phyloP scores from a whole-genome alignment of 2,888 invertebrate species.

The Melinopterus prodromus region DNA sequence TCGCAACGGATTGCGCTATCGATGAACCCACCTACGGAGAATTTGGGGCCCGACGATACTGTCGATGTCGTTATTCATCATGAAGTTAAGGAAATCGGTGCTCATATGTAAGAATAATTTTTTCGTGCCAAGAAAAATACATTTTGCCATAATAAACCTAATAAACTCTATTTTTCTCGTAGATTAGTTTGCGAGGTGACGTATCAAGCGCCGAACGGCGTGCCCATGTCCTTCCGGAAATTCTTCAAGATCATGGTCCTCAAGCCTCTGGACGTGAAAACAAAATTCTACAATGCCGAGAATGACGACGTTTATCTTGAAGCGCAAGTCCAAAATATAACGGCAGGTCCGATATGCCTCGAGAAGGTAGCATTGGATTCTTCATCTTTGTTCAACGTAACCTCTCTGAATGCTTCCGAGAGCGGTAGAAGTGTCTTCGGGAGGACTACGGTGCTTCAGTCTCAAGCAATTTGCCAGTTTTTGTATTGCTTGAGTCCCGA shows the following conservation, averaged over 20 bases:
- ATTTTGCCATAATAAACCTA: no score
- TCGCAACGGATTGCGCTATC: slow-evolving; percentile 86
- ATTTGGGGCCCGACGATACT: slow-evolving; percentile 80
- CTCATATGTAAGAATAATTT: slow-evolving; percentile 80
- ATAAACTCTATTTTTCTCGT: slow-evolving; percentile 52
- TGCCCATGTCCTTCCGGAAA: slow-evolving; percentile 88
- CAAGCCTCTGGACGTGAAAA: slow-evolving; percentile 98
- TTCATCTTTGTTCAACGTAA: slow-evolving; percentile 86
- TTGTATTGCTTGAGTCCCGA: slow-evolving; percentile 90
- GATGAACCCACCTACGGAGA: slow-evolving; percentile 68
- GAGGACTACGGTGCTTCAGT: slow-evolving; percentile 81
- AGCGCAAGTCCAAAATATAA: slow-evolving; percentile 89
- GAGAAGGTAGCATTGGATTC: slow-evolving; percentile 95
- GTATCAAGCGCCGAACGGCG: slow-evolving; percentile 80
- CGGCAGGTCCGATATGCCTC: slow-evolving; percentile 89
- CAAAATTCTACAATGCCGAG: slow-evolving; percentile 96
- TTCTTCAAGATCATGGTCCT: slow-evolving; percentile 98
- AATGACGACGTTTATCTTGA: slow-evolving; percentile 79
- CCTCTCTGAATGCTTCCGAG: slow-evolving; percentile 74
- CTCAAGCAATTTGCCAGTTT: slow-evolving; percentile 93
- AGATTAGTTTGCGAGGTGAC: slow-evolving; percentile 96
- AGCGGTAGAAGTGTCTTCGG: slow-evolving; percentile 79
- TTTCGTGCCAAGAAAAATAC: no score
- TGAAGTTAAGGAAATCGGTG: slow-evolving; percentile 99
- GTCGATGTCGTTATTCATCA: slow-evolving; percentile 96